Conservation (phyloP, 2,888 invertebrate species). For the Fabriciana adippe region DNA sequence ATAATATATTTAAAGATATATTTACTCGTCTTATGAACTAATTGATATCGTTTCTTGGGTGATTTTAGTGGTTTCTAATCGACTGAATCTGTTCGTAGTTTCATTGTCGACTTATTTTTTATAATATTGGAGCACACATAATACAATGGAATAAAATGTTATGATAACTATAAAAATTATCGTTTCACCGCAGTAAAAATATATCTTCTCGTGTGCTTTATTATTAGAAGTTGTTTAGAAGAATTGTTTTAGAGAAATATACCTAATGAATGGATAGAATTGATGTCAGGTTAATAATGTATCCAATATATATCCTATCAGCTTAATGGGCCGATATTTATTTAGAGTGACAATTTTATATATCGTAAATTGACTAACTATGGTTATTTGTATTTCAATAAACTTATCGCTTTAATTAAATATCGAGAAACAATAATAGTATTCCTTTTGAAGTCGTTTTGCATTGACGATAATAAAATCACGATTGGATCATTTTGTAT, state of each 20-base stretch:
- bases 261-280: conserved; percentile 45
- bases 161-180: conserved; percentile 47
- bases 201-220: conserved; percentile 51
- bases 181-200: conserved; percentile 56
- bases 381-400: conserved; percentile 31
- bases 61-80: conserved; percentile 52
- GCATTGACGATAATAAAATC: conserved; percentile 51
- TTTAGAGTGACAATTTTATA: conserved; percentile 27
- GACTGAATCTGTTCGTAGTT: conserved; percentile 32
- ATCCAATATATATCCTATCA: conserved; percentile 39
- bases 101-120: conserved; percentile 25
- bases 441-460: conserved; percentile 37
- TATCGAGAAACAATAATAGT: conserved; percentile 29
- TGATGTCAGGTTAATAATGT: conserved; percentile 49
- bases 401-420: conserved; percentile 25
- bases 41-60: conserved; percentile 48
- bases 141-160: conserved; percentile 33
- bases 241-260: conserved; percentile 44
- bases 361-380: conserved; percentile 14
- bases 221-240: conserved; percentile 49
- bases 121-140: conserved; percentile 37
- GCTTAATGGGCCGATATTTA: conserved; percentile 30
- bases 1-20: conserved; percentile 71
- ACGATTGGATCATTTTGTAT: conserved; percentile 49
- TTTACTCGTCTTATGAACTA: conserved; percentile 67